Base-by-base conservation (phyloP, 2,888 invertebrate genomes). In the Elgonia sp. region DNA sequence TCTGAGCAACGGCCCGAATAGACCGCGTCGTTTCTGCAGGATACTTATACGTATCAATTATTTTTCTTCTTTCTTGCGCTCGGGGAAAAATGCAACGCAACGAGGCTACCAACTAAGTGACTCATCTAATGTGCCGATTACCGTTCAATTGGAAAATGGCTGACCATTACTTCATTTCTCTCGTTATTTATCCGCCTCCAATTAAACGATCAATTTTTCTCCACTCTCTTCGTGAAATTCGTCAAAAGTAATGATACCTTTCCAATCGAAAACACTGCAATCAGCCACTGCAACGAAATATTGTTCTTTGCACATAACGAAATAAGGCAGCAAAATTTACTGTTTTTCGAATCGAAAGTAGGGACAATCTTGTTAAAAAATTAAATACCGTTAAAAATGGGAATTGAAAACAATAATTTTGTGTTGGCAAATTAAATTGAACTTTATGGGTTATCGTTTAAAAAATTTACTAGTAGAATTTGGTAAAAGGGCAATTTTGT, bases 1-100 rank as follows among this genome's bases (percentile, higher is more conserved):
- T 90, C 90, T 89, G 90, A 89, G 89, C 91, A 91, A 91, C 92
- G 93, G 91, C 93, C 93, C 92, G 92, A 93, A 92, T 93, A 93
- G 93, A 92, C 90, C 82, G 82, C 89, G 86, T 89, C 87, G 85
- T 86, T 89, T 84, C 65, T 82, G 89, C 90, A 85, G 86, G 81
- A 84, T 86, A 83, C 90, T 90, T 91, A 65, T 81, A 82, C 65
- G 88, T 81, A 88, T 86, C 87, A 89, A 88, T 89, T 89, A 84
- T 86, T 87, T 89, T 88, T 84, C 86, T 87, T 89, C 76, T 83
- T 84, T 84, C 62, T 72, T 82, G 69, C 83, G 60, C 21, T 50
- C 40, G 14, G 73, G 84, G 89, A 88, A 89, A 89, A 89, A 84
- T 86, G 80, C 82, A 63, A 82, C 86, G 86, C 89, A 87, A 84